Evolutionary conservation across 2,888 invertebrate species (phyloP), one percentile per base, ranked within the genome.

Genomic region (Steinernema hermaphroditum): DNA sequence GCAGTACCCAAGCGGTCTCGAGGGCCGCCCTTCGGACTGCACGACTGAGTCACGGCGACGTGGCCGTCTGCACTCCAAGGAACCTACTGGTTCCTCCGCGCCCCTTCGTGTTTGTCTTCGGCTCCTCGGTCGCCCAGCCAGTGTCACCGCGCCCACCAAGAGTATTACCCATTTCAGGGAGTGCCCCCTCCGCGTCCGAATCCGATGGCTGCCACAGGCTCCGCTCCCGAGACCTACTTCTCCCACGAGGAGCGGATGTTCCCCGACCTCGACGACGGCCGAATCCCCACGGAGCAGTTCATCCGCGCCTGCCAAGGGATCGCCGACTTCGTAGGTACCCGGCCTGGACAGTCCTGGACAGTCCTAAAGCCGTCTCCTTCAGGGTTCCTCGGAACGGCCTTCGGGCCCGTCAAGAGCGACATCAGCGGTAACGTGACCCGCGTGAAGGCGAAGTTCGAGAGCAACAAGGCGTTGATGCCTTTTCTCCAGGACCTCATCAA

Each of bases 251-350:
- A 81, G 27, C 81, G 82, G 29, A 77, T 85, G 75, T 85, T 86
- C 73, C 85, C 85, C 8, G 77, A 80, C 37, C 73, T 85, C 41
- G 72, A 62, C 22, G 78, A 82, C 14, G 82, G 80, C 8, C 74
- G 77, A 37, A 84, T 85, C 44, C 85, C 85, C 1, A 85, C 85
- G 8, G 83, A 79, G 29, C 84, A 86, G 69, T 85, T 85, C 72
- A 74, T 85, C 43, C 78, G 75, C 68, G 85, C 85, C 6, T 86
- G 85, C 72, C 83, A 86, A 54, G 85, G 85, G 71, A 81, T 85
- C 69, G 84, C 84, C 9, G 84, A 84, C 68, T 85, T 85, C 71
- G 84, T 85, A n/a, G 83, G 84, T 83, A 37, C 72, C 77, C 71
- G 19, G 49, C 50, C 34, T 37, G n/a, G n/a, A n/a, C n/a, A n/a